Conservation (phyloP, 37 sponge, comb jelly and placozoan species). For the Haliclona indistincta region DNA sequence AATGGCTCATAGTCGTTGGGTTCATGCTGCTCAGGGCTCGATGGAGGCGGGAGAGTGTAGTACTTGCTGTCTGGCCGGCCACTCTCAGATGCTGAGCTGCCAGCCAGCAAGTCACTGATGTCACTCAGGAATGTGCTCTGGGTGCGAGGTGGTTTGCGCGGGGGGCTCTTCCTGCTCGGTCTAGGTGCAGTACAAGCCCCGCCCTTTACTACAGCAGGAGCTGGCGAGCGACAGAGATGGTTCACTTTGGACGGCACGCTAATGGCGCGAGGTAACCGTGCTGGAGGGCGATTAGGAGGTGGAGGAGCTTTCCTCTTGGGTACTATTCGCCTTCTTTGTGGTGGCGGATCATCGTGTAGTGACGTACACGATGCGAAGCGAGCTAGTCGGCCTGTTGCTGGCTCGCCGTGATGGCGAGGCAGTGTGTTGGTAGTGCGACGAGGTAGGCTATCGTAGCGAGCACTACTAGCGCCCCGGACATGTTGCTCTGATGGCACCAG, state of each 20-base stretch:
- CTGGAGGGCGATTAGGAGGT: background rate
- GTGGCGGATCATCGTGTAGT: background rate
- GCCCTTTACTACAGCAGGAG: background rate
- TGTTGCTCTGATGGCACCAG: background rate
- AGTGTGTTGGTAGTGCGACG: background rate
- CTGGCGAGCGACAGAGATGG: background rate
- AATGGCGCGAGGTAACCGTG: background rate
- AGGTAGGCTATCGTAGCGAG: background rate
- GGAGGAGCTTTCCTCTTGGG: conserved; percentile 4
- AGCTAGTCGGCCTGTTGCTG: background rate
- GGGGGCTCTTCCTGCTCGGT: conserved; percentile 8
- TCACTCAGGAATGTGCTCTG: conserved; percentile 28
- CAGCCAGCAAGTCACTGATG: too few relatives aligned
- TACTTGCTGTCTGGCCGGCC: too few relatives aligned
- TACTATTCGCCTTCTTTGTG: background rate
- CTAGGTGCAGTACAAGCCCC: background rate
- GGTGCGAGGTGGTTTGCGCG: conserved; percentile 34
- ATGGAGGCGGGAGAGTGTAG: too few relatives aligned
- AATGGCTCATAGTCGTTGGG: too few relatives aligned
- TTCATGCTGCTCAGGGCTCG: too few relatives aligned
- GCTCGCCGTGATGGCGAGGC: background rate
- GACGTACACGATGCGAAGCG: background rate
- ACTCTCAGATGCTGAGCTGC: too few relatives aligned
- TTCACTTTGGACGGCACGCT: background rate
- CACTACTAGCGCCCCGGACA: too few relatives aligned